Conservation (phyloP, 2,113 vertebrate species). For the Protomyctophum bolini region DNA sequence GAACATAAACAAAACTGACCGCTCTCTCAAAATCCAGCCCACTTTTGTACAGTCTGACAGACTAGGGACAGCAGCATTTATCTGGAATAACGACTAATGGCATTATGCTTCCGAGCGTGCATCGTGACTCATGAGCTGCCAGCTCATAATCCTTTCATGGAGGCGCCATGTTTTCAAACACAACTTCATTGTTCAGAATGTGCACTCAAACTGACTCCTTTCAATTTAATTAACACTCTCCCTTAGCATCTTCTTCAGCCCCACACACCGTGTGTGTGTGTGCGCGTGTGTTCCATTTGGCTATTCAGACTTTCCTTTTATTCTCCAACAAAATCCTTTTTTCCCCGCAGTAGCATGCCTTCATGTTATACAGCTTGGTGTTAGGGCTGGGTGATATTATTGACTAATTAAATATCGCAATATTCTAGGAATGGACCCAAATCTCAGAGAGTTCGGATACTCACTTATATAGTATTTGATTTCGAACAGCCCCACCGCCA, state of each 20-base stretch:
- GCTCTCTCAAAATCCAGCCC: slow-evolving; percentile 1
- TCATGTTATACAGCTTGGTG: no score
- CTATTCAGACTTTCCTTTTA: neutral
- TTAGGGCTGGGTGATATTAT: no score
- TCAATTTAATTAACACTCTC: slow-evolving; percentile 1
- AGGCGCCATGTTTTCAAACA: slow-evolving; percentile 36
- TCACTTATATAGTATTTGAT: no score
- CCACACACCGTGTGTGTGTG: slow-evolving; percentile 6
- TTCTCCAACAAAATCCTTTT: no score
- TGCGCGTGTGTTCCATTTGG: slow-evolving; percentile 1
- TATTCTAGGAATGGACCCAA: no score
- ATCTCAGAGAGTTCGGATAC: no score
- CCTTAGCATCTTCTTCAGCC: neutral
- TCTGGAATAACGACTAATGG: slow-evolving; percentile 44
- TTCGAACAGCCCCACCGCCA: no score
- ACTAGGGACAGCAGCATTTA: slow-evolving; percentile 23
- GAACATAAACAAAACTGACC: neutral
- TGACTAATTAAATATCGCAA: no score
- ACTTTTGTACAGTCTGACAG: slow-evolving; percentile 1
- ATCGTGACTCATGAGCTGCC: slow-evolving; percentile 56
- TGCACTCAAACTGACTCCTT: slow-evolving; percentile 17
- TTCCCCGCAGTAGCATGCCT: no score
- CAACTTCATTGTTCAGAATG: slow-evolving; percentile 25
- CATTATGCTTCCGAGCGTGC: slow-evolving; percentile 45
- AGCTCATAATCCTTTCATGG: slow-evolving; percentile 49